Percentiles rank a stretch among this genome's conserved stretches.
phyloP scores from a whole-genome alignment of 2,113 vertebrate genomes.

The Hemiscyllium ocellatum region DNA sequence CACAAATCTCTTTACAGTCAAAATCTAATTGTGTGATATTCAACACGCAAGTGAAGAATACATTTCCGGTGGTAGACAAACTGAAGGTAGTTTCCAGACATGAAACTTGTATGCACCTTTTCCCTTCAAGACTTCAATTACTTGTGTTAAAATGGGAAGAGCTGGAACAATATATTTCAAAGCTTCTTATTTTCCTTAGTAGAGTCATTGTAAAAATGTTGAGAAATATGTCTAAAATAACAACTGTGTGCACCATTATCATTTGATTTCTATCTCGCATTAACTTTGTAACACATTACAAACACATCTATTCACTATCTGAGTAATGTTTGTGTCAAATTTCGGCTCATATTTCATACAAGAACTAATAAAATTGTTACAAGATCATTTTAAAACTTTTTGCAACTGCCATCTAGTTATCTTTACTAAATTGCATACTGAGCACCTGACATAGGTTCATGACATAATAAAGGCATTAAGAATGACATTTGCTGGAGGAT shows the following conservation, averaged over 20 bases:
- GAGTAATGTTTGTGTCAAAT: not conserved
- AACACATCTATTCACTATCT: not conserved
- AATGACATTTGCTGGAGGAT: not conserved
- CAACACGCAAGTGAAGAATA: not conserved
- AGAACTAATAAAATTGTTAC: not conserved
- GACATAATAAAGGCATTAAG: not conserved
- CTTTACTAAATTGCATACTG: not conserved
- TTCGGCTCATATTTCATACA: not conserved
- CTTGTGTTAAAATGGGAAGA: not conserved
- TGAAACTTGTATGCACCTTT: not conserved
- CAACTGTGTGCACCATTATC: not conserved
- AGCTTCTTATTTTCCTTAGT: not conserved
- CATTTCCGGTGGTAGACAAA: not conserved
- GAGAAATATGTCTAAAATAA: not conserved
- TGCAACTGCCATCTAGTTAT: not conserved
- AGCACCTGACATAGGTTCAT: not conserved
- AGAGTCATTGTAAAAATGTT: not conserved
- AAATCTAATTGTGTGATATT: not conserved
- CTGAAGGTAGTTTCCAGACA: not conserved
- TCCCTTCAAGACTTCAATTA: not conserved
- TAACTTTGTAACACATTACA: not conserved
- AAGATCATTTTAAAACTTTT: not conserved
- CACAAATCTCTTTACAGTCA: not conserved
- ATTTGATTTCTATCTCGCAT: not conserved
- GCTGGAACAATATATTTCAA: not conserved